Base-by-base conservation (phyloP, 2,797 vertebrate species). In the Phoeniculus purpureus region DNA sequence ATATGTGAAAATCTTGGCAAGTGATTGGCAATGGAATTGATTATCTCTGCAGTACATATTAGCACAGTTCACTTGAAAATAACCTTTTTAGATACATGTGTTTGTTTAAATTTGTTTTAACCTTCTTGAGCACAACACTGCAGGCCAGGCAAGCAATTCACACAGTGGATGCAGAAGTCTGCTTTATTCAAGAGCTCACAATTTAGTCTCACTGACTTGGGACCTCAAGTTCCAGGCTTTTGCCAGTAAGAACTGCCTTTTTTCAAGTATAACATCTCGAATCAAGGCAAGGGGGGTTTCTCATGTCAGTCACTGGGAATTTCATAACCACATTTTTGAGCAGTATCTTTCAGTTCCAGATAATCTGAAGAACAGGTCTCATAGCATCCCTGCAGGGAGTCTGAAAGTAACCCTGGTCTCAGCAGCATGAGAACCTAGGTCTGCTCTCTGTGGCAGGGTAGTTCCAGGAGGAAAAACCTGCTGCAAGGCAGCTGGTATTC, bases 141-240 rank as follows among this genome's bases (percentile, higher is more conserved):
- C n/a, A n/a, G n/a, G n/a, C n/a, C n/a, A n/a, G n/a, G n/a, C n/a
- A n/a, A n/a, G n/a, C n/a, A n/a, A n/a, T n/a, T n/a, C n/a, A n/a
- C n/a, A n/a, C n/a, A n/a, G n/a, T n/a, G n/a, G n/a, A 27, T 60
- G 20, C 40, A 48, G 15, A 5, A n/a, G 5, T 2, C 0, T 23
- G 11, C 3, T 83, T 70, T 66, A 47, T 54, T 80, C 22, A 32
- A 71, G 7, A 20, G 3, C 14, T 54, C 11, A 70, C n/a, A 55
- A 22, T 68, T 47, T 5, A 73, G 25, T 40, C 19, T 12, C 43
- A 34, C 26, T 72, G 50, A 61, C 6, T 45, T 1, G 25, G 21
- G 16, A 32, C 10, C 37, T 73, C 6, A 26, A 48, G 31, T 58
- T 62, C 15, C 3, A 13, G 32, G n/a, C n/a, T n/a, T n/a, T n/a